Base-by-base conservation (phyloP, 64 coral and sea anemone species). In the Porites lutea region DNA sequence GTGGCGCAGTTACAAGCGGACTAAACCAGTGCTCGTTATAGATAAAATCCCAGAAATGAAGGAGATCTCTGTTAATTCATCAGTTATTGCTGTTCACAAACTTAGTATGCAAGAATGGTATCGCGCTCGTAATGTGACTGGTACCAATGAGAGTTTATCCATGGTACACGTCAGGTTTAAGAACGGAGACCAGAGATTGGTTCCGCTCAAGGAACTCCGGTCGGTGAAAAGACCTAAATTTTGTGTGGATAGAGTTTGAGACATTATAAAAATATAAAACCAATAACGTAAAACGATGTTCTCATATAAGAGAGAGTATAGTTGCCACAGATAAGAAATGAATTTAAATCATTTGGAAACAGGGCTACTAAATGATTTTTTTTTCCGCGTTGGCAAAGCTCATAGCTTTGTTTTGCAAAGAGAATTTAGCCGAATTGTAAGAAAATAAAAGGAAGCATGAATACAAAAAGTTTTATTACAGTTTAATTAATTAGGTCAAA, bases 11-110 rank as follows among this genome's bases (percentile, higher is more conserved):
- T 75, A 89, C 88, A 23, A 50, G 2, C 49, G 48, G n/a, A 77
- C 59, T 60, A 60, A 69, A 4, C 4, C 19, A 50, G 70, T 67
- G 61, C 61, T 89, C 13, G 48, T 89, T 18, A 3, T 89, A 52
- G 59, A 89, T 50, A 64, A 61, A 37, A 23, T 66, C 8, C 71
- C 54, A 44, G 15, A 64, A 43, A 58, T 18, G 48, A 53, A 19
- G 74, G 74, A 89, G 19, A 52, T 89, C 13, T 37, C 55, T 62
- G 16, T 52, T 65, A 60, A 59, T 21, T 46, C 88, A 48, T 6
- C 51, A 78, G 88, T 89, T 16, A 77, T 89, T 52, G 88, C 72
- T 8, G 21, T 15, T 52, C 61, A 79, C 18, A 76, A 2, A 23
- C 0, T 2, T 15, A 1, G 11, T 13, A 82, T 1, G 7, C 14